Evolutionary conservation across 2,797 vertebrate genomes (phyloP).

Genomic region (Rhyacichthys aspro): DNA sequence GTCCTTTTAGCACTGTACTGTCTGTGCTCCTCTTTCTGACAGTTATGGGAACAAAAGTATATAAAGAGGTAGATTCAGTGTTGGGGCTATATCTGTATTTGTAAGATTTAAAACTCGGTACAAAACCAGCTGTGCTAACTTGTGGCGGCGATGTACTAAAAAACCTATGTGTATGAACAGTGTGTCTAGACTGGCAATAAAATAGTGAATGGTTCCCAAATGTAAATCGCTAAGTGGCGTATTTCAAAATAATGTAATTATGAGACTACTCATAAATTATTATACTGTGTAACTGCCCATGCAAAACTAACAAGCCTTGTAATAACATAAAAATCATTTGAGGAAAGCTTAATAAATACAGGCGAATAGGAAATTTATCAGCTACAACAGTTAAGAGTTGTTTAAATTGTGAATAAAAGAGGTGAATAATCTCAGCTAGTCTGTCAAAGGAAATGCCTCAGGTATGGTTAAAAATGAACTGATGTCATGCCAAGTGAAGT

Average conservation of each 20-base stretch:
- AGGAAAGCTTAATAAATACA: neutral
- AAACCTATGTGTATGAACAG: too few species aligned
- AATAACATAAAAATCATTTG: neutral
- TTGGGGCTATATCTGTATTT: too few species aligned
- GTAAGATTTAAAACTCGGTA: too few species aligned
- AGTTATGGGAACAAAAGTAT: too few species aligned
- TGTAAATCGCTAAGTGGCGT: too few species aligned
- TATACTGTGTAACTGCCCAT: conserved; percentile 1
- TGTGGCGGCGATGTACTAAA: too few species aligned
- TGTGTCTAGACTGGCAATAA: too few species aligned
- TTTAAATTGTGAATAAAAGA: conserved; percentile 39
- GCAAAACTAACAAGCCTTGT: neutral
- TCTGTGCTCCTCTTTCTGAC: too few species aligned
- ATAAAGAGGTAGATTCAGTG: too few species aligned
- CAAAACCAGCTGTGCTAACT: too few species aligned
- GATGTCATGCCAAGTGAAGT: conserved; percentile 56
- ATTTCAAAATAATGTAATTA: neutral
- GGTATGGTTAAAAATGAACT: conserved; percentile 45
- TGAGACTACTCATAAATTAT: neutral
- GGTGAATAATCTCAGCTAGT: conserved; percentile 50
- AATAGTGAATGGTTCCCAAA: too few species aligned
- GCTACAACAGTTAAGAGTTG: conserved; percentile 25
- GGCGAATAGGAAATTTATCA: neutral
- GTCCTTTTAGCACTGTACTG: too few species aligned
- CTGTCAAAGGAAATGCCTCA: conserved; percentile 51